Percentiles rank a stretch among this genome's conserved stretches.
These are phyloP conservation scores for Caenorhabditis sp. DNA, from an alignment of 2,888 invertebrate species.

Conservation along the genomic window DNA sequence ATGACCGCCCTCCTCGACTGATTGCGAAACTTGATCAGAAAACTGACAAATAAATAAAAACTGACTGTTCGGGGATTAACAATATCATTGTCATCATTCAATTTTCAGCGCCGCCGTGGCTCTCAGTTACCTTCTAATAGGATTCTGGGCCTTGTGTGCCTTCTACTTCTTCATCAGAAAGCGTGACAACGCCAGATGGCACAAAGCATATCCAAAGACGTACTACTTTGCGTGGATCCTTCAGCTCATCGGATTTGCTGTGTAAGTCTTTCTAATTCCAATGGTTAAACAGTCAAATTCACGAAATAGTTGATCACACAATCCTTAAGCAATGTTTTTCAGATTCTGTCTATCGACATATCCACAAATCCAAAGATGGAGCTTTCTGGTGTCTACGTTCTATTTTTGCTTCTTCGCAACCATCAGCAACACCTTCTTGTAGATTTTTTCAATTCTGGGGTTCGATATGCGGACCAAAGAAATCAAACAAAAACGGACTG, in stretches of 20 bases:
- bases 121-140: conserved; percentile 47
- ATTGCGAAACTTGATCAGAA: conserved; percentile 5
- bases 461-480: too few species aligned
- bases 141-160: conserved; percentile 50
- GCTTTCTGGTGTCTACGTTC: conserved; percentile 43
- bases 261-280: conserved; percentile 35
- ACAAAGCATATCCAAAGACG: conserved; percentile 49
- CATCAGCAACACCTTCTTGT: conserved; percentile 55
- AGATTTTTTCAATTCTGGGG: too few species aligned
- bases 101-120: conserved; percentile 55
- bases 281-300: too few species aligned
- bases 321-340: too few species aligned
- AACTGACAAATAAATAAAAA: conserved; percentile 2
- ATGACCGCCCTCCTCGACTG: conserved; percentile 4
- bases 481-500: conserved; percentile 17
- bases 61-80: too few species aligned
- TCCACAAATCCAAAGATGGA: conserved; percentile 57
- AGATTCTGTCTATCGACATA: conserved; percentile 54
- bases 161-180: conserved; percentile 49
- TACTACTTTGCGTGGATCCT: conserved; percentile 51
- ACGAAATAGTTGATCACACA: too few species aligned
- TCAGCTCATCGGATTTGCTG: conserved; percentile 40
- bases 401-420: conserved; percentile 56
- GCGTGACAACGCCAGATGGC: conserved; percentile 36
- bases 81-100: too few species aligned